These are phyloP conservation scores for Erebia aethiops DNA, from an alignment of 2,888 invertebrate species.

Conservation along the genomic window DNA sequence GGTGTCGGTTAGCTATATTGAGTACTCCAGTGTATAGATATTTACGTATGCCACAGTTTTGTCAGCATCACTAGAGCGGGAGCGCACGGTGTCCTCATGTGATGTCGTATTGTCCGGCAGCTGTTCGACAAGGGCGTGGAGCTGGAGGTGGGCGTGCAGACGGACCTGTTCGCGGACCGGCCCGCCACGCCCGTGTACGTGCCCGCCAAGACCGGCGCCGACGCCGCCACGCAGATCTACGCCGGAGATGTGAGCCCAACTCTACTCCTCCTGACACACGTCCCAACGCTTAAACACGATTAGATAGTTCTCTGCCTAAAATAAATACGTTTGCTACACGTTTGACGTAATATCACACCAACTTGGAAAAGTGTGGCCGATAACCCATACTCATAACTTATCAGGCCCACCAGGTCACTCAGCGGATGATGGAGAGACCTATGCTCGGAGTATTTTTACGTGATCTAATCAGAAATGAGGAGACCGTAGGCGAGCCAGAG, in stretches of 20 bases:
- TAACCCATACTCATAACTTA: neutral
- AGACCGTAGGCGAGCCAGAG: too few relatives aligned
- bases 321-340: too few relatives aligned
- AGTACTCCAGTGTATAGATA: too few relatives aligned
- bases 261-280: neutral
- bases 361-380: too few relatives aligned
- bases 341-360: neutral
- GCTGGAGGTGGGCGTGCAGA: constrained; percentile 91
- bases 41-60: too few relatives aligned
- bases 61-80: too few relatives aligned
- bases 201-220: constrained; percentile 91
- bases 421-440: too few relatives aligned
- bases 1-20: too few relatives aligned
- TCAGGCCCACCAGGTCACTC: neutral
- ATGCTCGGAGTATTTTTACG: too few relatives aligned
- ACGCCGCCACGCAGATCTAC: constrained; percentile 92
- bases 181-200: constrained; percentile 91
- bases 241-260: constrained; percentile 89
- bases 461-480: too few relatives aligned
- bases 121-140: constrained; percentile 89
- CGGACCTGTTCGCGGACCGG: constrained; percentile 92
- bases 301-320: too few relatives aligned
- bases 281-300: neutral
- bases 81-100: neutral
- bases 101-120: constrained; percentile 52